Conservation (phyloP, 2,888 invertebrate species). For the Diaphora mendica region DNA sequence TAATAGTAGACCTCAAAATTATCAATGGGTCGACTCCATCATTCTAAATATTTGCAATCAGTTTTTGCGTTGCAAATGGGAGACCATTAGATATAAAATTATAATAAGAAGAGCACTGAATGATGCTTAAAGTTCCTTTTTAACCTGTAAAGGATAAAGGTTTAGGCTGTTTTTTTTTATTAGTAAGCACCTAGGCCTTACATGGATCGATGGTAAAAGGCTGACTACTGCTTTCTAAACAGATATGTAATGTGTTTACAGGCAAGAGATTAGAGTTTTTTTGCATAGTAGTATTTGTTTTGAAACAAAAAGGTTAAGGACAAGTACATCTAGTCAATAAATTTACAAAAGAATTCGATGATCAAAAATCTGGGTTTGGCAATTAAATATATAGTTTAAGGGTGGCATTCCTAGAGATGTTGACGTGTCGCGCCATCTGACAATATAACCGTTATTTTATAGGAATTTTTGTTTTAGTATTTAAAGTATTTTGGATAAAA, state of each 20-base stretch:
- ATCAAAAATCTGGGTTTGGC: conserved; percentile 60
- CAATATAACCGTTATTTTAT: conserved; percentile 71
- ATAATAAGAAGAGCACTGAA: conserved; percentile 46
- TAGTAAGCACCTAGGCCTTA: not conserved
- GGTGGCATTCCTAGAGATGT: conserved; percentile 54
- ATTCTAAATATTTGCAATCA: conserved; percentile 34
- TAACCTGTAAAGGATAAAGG: conserved; percentile 21
- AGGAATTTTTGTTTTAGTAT: conserved; percentile 64
- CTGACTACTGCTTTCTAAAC: not conserved
- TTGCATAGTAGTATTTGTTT: not conserved
- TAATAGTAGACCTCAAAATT: not conserved
- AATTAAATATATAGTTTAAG: conserved; percentile 73
- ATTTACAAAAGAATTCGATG: conserved; percentile 52
- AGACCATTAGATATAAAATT: conserved; percentile 51
- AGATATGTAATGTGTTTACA: not conserved
- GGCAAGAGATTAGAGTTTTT: not conserved
- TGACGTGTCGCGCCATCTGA: conserved; percentile 56
- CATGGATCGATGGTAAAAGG: not conserved
- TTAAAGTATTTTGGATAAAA: conserved; percentile 67
- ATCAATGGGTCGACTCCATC: conserved; percentile 36
- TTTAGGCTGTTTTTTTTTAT: conserved; percentile 23
- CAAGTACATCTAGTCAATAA: not conserved
- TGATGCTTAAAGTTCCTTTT: conserved; percentile 48
- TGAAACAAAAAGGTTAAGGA: not conserved
- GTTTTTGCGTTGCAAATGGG: conserved; percentile 43